A percentile compares a stretch with the other conserved stretches of the same genome.
Conservation (phyloP, 2,113 vertebrate species). For the Seriola dumerili region DNA sequence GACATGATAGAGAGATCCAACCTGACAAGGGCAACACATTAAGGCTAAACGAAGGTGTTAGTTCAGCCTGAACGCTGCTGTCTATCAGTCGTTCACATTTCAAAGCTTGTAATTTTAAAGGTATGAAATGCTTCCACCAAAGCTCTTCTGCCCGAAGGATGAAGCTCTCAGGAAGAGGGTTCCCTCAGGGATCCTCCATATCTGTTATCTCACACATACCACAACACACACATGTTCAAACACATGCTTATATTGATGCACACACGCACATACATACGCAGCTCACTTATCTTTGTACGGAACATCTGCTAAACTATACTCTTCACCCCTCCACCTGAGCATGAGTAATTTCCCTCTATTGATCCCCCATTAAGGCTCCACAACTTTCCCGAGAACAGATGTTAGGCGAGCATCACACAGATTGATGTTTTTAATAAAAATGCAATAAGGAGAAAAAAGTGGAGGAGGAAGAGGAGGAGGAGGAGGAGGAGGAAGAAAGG, state of each 20-base stretch:
- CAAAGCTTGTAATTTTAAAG: slow-evolving; percentile 61
- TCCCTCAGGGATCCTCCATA: slow-evolving; percentile 56
- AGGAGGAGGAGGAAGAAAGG: slow-evolving; percentile 56
- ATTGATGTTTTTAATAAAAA: slow-evolving; percentile 81
- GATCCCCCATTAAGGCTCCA: slow-evolving; percentile 71
- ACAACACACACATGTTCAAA: slow-evolving; percentile 47
- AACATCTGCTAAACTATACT: slow-evolving; percentile 74
- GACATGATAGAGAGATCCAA: slow-evolving; percentile 31
- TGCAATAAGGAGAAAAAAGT: slow-evolving; percentile 50
- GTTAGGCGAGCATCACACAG: slow-evolving; percentile 66
- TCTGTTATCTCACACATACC: slow-evolving; percentile 53
- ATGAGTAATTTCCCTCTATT: slow-evolving; percentile 62
- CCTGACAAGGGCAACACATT: slow-evolving; percentile 30
- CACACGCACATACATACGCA: slow-evolving; percentile 22
- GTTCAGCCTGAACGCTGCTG: slow-evolving; percentile 53
- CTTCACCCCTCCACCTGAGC: slow-evolving; percentile 66
- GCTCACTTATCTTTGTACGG: slow-evolving; percentile 40
- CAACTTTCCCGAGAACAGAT: slow-evolving; percentile 71
- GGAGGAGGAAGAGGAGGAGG: slow-evolving; percentile 35
- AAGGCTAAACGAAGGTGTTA: slow-evolving; percentile 55
- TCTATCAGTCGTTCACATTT: slow-evolving; percentile 56
- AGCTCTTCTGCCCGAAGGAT: slow-evolving; percentile 59
- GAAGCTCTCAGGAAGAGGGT: slow-evolving; percentile 43
- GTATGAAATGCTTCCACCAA: slow-evolving; percentile 46
- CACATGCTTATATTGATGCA: slow-evolving; percentile 29